A percentile compares a stretch with the other conserved stretches of the same genome.
Conservation (phyloP, 2,888 invertebrate genomes). For the Acronicta psi region DNA sequence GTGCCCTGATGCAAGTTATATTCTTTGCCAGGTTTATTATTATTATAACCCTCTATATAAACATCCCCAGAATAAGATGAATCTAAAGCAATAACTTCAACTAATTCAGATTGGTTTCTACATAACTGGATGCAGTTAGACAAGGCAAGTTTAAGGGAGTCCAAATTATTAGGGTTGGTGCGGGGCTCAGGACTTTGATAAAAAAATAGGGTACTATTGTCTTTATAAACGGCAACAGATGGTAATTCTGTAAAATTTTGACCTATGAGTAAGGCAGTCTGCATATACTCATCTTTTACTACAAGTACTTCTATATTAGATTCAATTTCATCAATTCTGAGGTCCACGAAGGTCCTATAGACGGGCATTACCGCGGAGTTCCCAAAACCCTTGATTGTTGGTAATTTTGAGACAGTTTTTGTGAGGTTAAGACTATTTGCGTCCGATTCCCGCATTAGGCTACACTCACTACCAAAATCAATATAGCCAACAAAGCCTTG, state of each 20-base stretch:
- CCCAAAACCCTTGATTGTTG: slow-evolving; percentile 1
- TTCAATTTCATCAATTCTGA: neutral
- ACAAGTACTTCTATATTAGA: neutral
- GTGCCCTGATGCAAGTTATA: neutral
- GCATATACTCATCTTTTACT: neutral
- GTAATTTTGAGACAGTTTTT: neutral
- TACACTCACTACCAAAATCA: slow-evolving; percentile 6
- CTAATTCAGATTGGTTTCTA: neutral
- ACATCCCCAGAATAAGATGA: neutral
- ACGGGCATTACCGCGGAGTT: neutral
- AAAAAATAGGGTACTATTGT: neutral
- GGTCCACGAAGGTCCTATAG: neutral
- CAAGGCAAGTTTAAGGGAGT: too few relatives aligned
- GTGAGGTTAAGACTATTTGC: neutral
- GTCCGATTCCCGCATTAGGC: neutral
- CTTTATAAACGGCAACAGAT: neutral
- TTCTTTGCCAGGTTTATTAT: slow-evolving; percentile 1
- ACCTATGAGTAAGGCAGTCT: neutral
- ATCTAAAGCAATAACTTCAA: neutral
- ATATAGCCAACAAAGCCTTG: neutral
- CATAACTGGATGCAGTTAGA: too few relatives aligned
- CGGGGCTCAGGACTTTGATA: neutral
- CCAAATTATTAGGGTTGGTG: too few relatives aligned
- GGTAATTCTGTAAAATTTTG: slow-evolving; percentile 1
- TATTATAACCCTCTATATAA: neutral